Percentiles rank a stretch among this genome's conserved stretches.
phyloP scores from a whole-genome alignment of 2,888 invertebrate species.

The Meghimatium bilineatum region DNA sequence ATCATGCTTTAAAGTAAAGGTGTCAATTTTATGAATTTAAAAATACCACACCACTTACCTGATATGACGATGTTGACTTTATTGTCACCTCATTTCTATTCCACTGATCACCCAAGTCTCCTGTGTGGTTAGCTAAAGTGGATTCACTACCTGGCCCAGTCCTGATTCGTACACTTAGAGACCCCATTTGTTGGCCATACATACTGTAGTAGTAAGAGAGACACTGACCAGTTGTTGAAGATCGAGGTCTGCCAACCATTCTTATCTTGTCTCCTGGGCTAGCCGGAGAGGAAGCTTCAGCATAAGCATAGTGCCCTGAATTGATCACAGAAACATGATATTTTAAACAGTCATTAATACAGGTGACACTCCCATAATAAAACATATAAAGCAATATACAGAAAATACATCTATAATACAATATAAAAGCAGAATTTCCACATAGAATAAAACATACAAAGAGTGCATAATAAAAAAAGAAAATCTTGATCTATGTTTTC shows the following conservation, averaged over 20 bases:
- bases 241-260: conserved; percentile 68
- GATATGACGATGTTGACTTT: conserved; percentile 20
- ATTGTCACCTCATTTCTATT: conserved; percentile 43
- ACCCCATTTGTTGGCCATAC: conserved; percentile 46
- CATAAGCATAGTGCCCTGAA: conserved; percentile 68
- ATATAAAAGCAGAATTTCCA: background rate
- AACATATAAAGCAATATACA: background rate
- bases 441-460: background rate
- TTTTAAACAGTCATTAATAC: background rate
- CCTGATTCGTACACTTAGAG: conserved; percentile 17
- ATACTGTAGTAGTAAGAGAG: conserved; percentile 74
- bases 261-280: conserved; percentile 80
- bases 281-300: conserved; percentile 78
- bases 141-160: conserved; percentile 14
- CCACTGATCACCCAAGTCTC: conserved; percentile 36
- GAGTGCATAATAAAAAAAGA: too few species aligned
- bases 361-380: background rate
- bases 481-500: too few species aligned
- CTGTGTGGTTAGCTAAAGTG: conserved; percentile 26
- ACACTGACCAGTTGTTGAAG: conserved; percentile 54
- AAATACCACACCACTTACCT: conserved; percentile 11
- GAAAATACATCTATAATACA: background rate
- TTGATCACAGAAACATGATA: background rate
- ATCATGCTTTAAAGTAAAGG: background rate
- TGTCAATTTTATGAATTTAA: background rate